Evolutionary conservation across 1,140 invertebrate genomes (phyloP).

Genomic region (Drosophila sp.): DNA sequence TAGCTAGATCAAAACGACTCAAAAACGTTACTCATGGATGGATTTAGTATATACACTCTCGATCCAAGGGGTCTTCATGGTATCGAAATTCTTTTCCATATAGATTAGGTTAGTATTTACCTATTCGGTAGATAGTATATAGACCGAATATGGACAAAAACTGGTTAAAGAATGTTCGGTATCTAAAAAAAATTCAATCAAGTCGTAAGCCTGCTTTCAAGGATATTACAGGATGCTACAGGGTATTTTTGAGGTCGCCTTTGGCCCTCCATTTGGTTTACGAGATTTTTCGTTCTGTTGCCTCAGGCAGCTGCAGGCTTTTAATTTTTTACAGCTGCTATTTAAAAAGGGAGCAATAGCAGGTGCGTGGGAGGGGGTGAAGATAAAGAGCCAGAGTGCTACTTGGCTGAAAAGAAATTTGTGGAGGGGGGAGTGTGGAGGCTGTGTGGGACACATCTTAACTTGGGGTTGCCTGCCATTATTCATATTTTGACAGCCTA

Average conservation of each 20-base stretch:
- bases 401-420: slow-evolving; percentile 23
- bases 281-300: slow-evolving; percentile 16
- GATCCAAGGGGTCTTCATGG: no score
- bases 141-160: no score
- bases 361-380: not conserved
- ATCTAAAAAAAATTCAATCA: no score
- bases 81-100: no score
- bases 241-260: not conserved
- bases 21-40: no score
- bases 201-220: no score
- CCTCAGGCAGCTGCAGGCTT: slow-evolving; percentile 59
- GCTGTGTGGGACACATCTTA: slow-evolving; percentile 23
- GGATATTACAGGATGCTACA: not conserved
- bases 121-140: no score
- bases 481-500: slow-evolving; percentile 74
- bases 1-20: no score
- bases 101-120: no score
- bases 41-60: no score
- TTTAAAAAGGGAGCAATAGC: slow-evolving; percentile 41
- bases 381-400: slow-evolving; percentile 7
- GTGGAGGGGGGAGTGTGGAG: slow-evolving; percentile 7
- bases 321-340: slow-evolving; percentile 75
- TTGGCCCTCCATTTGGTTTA: not conserved
- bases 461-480: slow-evolving; percentile 51
- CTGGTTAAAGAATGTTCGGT: no score